Conservation (phyloP, 2,797 vertebrate species). For the Rhinatrema bivittatum region DNA sequence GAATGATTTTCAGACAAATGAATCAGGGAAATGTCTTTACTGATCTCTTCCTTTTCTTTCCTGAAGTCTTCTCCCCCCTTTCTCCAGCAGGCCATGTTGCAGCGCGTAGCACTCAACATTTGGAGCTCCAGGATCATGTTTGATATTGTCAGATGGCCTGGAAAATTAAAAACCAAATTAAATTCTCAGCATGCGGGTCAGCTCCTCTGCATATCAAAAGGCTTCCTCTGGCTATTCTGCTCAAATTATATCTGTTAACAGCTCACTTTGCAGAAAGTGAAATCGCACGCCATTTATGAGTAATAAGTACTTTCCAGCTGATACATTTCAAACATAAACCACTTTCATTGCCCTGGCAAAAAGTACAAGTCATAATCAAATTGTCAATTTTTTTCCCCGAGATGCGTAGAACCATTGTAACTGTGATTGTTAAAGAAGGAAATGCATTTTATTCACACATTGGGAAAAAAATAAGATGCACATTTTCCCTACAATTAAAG, state of each 20-base stretch:
- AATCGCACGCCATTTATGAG: constrained; percentile 90
- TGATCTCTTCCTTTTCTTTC: no score
- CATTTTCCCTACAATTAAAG: constrained; percentile 78
- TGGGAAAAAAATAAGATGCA: constrained; percentile 60
- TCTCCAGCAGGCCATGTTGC: constrained; percentile 66
- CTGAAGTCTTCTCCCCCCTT: constrained; percentile 62
- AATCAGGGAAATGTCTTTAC: no score
- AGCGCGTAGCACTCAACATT: constrained; percentile 87
- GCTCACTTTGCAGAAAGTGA: constrained; percentile 96
- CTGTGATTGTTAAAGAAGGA: constrained; percentile 72
- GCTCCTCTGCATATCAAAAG: constrained; percentile 99
- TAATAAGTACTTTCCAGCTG: constrained; percentile 92
- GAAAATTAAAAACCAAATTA: constrained; percentile 99
- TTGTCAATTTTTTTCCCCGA: constrained; percentile 78
- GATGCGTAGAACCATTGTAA: constrained; percentile 76
- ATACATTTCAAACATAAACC: constrained; percentile 91
- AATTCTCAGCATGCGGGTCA: constrained; percentile 95
- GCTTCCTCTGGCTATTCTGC: constrained; percentile 94
- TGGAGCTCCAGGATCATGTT: constrained; percentile 95
- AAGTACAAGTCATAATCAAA: constrained; percentile 88
- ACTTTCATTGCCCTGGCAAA: constrained; percentile 76
- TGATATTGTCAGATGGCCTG: constrained; percentile 99
- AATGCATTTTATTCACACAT: constrained; percentile 83
- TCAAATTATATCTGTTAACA: constrained; percentile 99
- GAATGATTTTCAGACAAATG: no score